Evolutionary conservation across 2,888 invertebrate species (phyloP).

Genomic region (Drosophila gaucha): DNA sequence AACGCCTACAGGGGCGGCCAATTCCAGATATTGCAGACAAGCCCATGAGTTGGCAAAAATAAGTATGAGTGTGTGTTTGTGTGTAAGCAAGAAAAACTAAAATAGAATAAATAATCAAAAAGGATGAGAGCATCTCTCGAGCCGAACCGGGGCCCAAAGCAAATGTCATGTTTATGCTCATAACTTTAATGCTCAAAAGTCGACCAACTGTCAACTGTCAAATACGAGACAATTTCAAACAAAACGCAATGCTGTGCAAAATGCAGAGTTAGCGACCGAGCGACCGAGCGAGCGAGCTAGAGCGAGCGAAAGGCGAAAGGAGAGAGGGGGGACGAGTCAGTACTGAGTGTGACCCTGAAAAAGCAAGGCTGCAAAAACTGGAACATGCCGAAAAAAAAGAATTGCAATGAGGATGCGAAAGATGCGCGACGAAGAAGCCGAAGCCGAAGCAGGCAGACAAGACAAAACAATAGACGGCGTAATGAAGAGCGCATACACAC

Average conservation of each 20-base stretch:
- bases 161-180: conserved; percentile 79
- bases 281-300: background rate
- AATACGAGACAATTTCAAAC: conserved; percentile 69
- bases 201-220: conserved; percentile 81
- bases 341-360: conserved; percentile 69
- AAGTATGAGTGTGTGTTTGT: too few species aligned
- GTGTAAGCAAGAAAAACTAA: conserved; percentile 24
- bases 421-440: conserved; percentile 23
- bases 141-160: conserved; percentile 33
- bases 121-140: conserved; percentile 49
- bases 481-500: conserved; percentile 67
- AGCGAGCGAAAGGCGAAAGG: background rate
- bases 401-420: conserved; percentile 55
- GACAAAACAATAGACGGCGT: conserved; percentile 65
- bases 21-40: conserved; percentile 18
- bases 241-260: conserved; percentile 18
- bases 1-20: conserved; percentile 36
- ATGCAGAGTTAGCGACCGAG: conserved; percentile 14
- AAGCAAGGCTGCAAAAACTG: conserved; percentile 69
- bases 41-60: conserved; percentile 35
- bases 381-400: conserved; percentile 57
- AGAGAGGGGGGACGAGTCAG: conserved; percentile 1
- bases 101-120: conserved; percentile 28
- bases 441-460: conserved; percentile 36
- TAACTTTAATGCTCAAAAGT: conserved; percentile 77